phyloP scores from a whole-genome alignment of 1,140 invertebrate genomes.

The Brachionus rubens region DNA sequence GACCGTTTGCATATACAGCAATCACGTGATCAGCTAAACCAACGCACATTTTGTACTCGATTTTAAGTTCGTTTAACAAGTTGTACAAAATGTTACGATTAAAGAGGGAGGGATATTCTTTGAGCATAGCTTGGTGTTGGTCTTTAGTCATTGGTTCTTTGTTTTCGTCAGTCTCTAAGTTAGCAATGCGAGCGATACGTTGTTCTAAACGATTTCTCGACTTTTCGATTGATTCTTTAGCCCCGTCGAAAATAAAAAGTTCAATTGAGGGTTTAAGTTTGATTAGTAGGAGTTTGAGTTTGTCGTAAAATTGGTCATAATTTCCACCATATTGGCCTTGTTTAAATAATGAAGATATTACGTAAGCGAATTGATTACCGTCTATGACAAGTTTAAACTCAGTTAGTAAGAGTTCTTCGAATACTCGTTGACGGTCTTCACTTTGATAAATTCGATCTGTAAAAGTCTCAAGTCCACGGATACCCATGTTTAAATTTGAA shows the following conservation, averaged over 20 bases:
- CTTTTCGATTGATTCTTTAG: conserved; percentile 12
- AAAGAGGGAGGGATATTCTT: not conserved
- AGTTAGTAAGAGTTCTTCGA: not conserved
- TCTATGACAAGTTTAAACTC: conserved; percentile 18
- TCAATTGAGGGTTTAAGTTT: conserved; percentile 14
- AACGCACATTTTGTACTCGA: not conserved
- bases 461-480: conserved; percentile 23
- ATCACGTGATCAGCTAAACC: conserved; percentile 18
- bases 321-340: conserved; percentile 22
- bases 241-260: not conserved
- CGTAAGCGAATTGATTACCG: conserved; percentile 14
- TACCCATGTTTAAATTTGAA: conserved; percentile 8
- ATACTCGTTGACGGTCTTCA: not conserved
- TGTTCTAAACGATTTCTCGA: not conserved
- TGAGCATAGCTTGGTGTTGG: not conserved
- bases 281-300: not conserved
- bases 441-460: conserved; percentile 1
- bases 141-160: not conserved
- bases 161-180: not conserved
- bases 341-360: not conserved
- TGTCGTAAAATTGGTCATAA: conserved; percentile 16
- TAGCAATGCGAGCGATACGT: not conserved
- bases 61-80: not conserved
- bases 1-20: conserved; percentile 16
- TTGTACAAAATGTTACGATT: not conserved